A percentile compares a stretch with the other conserved stretches of the same genome.
phyloP scores from a whole-genome alignment of 2,113 vertebrate species.

The Hyla sarda region DNA sequence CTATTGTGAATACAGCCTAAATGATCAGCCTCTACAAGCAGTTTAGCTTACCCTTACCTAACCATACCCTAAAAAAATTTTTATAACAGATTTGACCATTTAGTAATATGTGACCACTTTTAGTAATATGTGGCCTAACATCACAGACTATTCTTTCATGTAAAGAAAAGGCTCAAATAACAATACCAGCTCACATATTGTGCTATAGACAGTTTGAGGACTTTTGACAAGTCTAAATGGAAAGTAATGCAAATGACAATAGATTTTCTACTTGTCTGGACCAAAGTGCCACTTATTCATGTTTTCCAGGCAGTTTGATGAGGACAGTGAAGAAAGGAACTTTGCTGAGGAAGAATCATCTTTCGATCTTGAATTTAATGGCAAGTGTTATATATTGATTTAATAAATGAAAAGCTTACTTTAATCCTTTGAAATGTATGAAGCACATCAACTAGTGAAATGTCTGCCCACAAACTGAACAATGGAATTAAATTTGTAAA shows the following conservation, averaged over 20 bases:
- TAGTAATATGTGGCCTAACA: neutral
- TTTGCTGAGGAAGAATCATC: neutral
- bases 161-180: neutral
- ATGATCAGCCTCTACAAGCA: too few relatives aligned
- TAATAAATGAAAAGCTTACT: conserved; percentile 4
- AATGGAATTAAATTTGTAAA: neutral
- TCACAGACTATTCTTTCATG: neutral
- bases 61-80: too few relatives aligned
- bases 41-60: too few relatives aligned
- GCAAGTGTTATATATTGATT: conserved; percentile 9
- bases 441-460: neutral
- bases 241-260: conserved; percentile 2
- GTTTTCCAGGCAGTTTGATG: neutral
- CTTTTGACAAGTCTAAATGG: neutral
- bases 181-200: neutral
- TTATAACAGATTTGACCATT: neutral
- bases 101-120: neutral
- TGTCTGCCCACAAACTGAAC: neutral
- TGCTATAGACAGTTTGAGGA: neutral
- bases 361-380: neutral
- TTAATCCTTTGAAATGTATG: neutral
- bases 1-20: too few relatives aligned
- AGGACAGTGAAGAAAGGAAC: neutral
- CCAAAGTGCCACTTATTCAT: neutral
- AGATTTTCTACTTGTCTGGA: neutral